Percentiles rank a stretch among this genome's conserved stretches.
These are phyloP conservation scores for Rhorus exstirpatorius DNA, from an alignment of 2,888 invertebrate species.

Conservation along the genomic window DNA sequence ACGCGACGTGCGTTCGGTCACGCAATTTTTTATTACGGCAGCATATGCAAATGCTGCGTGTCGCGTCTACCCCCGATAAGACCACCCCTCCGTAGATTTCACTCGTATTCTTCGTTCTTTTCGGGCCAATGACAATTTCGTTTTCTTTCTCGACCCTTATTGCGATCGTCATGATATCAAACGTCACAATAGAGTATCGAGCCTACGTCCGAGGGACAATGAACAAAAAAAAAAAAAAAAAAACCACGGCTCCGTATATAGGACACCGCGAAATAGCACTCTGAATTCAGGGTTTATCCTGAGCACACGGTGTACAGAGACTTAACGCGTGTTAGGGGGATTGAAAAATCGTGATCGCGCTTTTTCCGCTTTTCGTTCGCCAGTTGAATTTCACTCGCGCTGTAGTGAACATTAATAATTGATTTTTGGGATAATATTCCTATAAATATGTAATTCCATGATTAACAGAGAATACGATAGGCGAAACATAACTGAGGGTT, in stretches of 20 bases:
- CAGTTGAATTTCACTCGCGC: too few relatives aligned
- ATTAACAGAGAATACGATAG: too few relatives aligned
- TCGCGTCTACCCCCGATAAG: constrained; percentile 70
- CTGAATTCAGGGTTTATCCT: not conserved
- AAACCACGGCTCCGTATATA: not conserved
- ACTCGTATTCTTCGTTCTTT: constrained; percentile 56
- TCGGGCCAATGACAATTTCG: constrained; percentile 67
- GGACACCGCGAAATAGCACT: not conserved
- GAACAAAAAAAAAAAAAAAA: constrained; percentile 32
- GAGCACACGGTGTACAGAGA: not conserved
- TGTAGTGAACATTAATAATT: too few relatives aligned
- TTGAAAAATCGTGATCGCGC: too few relatives aligned
- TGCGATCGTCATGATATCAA: constrained; percentile 37
- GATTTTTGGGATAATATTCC: too few relatives aligned
- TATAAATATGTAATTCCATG: too few relatives aligned
- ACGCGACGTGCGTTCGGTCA: constrained; percentile 69
- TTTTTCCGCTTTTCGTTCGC: too few relatives aligned
- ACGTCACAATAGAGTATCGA: constrained; percentile 59
- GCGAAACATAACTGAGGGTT: too few relatives aligned
- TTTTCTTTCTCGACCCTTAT: constrained; percentile 25
- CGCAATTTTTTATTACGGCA: constrained; percentile 73
- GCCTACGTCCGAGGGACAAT: constrained; percentile 28
- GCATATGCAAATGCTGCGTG: constrained; percentile 73
- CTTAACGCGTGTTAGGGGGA: not conserved
- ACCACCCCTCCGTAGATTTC: constrained; percentile 53